Conservation (phyloP, 2,888 invertebrate genomes). For the Caenorhabditis drosophilae region DNA sequence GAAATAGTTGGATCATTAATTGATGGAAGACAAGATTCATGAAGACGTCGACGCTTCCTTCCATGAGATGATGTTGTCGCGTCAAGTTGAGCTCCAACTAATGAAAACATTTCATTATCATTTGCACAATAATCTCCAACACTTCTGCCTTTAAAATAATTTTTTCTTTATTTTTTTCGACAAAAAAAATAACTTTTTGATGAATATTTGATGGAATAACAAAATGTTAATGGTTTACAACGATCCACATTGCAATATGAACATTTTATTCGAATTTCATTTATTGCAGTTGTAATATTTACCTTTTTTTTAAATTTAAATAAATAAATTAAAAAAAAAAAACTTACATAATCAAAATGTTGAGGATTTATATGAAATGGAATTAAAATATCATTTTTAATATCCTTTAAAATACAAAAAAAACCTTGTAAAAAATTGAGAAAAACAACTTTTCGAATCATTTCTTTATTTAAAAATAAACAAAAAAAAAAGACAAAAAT, state of each 20-base stretch:
- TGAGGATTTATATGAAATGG: not conserved
- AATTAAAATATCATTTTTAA: no score
- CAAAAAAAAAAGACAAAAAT: not conserved
- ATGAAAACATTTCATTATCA: slow-evolving; percentile 31
- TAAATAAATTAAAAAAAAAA: not conserved
- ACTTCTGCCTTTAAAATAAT: no score
- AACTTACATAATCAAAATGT: not conserved
- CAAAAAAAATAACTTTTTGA: slow-evolving; percentile 10
- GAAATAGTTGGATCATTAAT: slow-evolving; percentile 28
- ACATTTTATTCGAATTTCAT: slow-evolving; percentile 28
- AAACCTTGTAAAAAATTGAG: no score
- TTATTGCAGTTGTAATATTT: slow-evolving; percentile 19
- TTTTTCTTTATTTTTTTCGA: not conserved
- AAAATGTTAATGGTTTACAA: slow-evolving; percentile 43
- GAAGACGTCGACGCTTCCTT: slow-evolving; percentile 11
- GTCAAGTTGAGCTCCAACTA: slow-evolving; percentile 43
- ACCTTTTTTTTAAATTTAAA: slow-evolving; percentile 10
- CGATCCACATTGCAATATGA: slow-evolving; percentile 40
- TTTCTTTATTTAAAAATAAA: no score
- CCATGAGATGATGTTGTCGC: slow-evolving; percentile 28
- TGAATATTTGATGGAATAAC: slow-evolving; percentile 37
- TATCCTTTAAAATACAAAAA: no score
- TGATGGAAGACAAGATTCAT: slow-evolving; percentile 49
- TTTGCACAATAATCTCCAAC: slow-evolving; percentile 43
- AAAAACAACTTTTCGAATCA: not conserved